Evolutionary conservation across 2,797 vertebrate genomes (phyloP), one percentile per base, ranked within the genome.

Genomic region (Acanthurus lineatus): DNA sequence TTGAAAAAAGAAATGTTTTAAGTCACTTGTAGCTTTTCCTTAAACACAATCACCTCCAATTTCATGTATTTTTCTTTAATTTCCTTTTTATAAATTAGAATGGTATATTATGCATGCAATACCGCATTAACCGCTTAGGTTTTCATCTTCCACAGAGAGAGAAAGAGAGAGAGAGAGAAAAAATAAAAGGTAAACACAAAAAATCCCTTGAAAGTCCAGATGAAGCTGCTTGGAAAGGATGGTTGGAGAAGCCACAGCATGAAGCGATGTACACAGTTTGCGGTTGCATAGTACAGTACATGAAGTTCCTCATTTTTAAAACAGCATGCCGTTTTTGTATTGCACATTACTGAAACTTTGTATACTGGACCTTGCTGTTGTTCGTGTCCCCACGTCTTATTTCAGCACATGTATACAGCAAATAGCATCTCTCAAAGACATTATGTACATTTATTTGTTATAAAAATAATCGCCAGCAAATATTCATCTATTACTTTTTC

Each of bases 71-170:
- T 93, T 93, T 92, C 88, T 92, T 91, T 62, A 96, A 93, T 81
- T 93, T 67, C 75, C 3, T 86, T 95, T 94, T 95, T 94, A 97
- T 94, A 97, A 98, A 98, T 96, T 92, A 96, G 95, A 96, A 95
- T 96, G 95, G 95, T 96, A 94, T 92, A 88, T 93, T 88, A 95
- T 93, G 96, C 98, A 98, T 98, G 98, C 97, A 97, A 93, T 96
- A 96, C 95, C 95, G 95, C 95, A 97, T 96, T 95, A 95, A 92
- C 95, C 90, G 85, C 89, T 92, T 94, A 95, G 94, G 93, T 94
- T 93, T 83, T 95, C 94, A 94, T 95, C 92, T 95, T 94, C 94
- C 96, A 97, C 96, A 96, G 96, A 96, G 25, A 25, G 25, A 25
- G 25, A 25, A 3, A 96, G 96, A 94, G 88, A 93, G 64, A 77